These are phyloP conservation scores for Calameuta filiformis DNA, from an alignment of 2,888 invertebrate genomes.

Conservation along the genomic window DNA sequence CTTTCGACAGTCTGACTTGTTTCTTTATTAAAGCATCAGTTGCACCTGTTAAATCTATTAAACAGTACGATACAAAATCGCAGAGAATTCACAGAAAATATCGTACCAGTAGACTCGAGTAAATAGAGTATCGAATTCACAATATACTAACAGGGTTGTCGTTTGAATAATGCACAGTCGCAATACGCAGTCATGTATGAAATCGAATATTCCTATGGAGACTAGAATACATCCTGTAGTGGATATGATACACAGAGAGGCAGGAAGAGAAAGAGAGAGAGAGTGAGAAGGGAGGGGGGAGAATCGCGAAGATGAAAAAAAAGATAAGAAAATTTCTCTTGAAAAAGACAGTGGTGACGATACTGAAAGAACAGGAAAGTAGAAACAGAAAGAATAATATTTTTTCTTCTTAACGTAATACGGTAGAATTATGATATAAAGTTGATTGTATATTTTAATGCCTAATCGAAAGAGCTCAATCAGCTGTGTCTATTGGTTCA, in stretches of 20 bases:
- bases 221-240: neutral
- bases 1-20: neutral
- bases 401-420: neutral
- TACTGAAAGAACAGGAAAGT: neutral
- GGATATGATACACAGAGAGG: neutral
- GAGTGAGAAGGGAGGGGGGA: too few relatives aligned
- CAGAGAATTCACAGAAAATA: neutral
- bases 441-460: too few relatives aligned
- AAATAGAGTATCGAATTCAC: neutral
- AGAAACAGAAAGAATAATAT: neutral
- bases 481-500: too few relatives aligned
- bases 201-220: neutral
- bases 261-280: neutral
- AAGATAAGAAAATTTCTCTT: neutral
- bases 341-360: neutral
- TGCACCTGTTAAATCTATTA: neutral
- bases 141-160: neutral
- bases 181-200: neutral
- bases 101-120: neutral
- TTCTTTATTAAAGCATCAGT: neutral
- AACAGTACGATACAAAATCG: neutral
- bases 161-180: neutral
- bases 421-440: too few relatives aligned
- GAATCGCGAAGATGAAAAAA: neutral
- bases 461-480: too few relatives aligned